These are phyloP conservation scores for Lutjanus erythropterus DNA, from an alignment of 2,113 vertebrate genomes.

Conservation along the genomic window DNA sequence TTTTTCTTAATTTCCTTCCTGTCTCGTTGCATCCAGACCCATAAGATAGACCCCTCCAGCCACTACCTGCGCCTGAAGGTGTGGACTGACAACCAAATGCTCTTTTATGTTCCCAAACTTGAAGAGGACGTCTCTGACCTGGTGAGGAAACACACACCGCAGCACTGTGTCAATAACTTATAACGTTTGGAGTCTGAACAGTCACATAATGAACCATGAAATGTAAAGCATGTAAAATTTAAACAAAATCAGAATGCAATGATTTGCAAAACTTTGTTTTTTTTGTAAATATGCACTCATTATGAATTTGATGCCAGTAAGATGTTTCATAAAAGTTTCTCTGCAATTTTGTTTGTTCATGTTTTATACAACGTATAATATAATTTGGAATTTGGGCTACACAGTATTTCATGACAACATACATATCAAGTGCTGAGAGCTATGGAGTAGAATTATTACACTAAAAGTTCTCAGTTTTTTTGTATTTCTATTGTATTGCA, in stretches of 20 bases:
- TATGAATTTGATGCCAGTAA: too few relatives aligned
- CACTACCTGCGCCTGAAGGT: conserved; percentile 94
- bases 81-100: conserved; percentile 86
- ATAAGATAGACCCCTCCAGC: conserved; percentile 87
- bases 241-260: too few relatives aligned
- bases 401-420: too few relatives aligned
- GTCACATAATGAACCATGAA: not conserved
- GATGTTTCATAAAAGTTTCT: too few relatives aligned
- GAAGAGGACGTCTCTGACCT: conserved; percentile 96
- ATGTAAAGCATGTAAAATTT: too few relatives aligned
- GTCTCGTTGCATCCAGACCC: conserved; percentile 79
- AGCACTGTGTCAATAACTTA: not conserved
- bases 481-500: not conserved
- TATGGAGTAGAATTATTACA: not conserved
- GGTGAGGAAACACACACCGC: conserved; percentile 85
- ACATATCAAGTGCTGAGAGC: not conserved
- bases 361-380: too few relatives aligned
- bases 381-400: too few relatives aligned
- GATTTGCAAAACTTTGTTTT: too few relatives aligned
- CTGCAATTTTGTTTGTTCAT: too few relatives aligned
- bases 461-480: not conserved
- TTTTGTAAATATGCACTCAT: too few relatives aligned
- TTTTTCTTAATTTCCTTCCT: not conserved
- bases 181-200: not conserved
- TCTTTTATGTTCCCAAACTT: conserved; percentile 89